Conservation (phyloP, 2,113 vertebrate genomes). For the Leucoraja erinaceus region DNA sequence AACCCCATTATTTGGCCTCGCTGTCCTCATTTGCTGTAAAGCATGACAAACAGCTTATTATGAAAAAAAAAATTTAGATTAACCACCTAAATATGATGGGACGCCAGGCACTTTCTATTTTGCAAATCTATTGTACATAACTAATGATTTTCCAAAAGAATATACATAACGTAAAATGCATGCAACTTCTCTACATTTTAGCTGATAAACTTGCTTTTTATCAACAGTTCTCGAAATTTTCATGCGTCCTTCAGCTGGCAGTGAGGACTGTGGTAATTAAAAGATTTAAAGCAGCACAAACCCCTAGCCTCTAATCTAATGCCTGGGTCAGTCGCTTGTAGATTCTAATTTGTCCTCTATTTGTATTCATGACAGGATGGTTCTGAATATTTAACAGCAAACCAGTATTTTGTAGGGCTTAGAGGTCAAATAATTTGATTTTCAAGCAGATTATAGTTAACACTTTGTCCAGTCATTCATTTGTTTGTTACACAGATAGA, state of each 20-base stretch:
- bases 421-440: conserved; percentile 97
- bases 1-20: background rate
- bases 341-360: conserved; percentile 95
- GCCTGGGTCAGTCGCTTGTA: conserved; percentile 91
- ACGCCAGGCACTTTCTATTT: background rate
- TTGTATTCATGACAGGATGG: conserved; percentile 94
- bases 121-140: background rate
- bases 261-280: conserved; percentile 83
- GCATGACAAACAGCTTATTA: background rate
- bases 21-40: background rate
- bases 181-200: background rate
- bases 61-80: background rate
- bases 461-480: conserved; percentile 75
- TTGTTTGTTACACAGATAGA: conserved; percentile 62
- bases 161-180: background rate
- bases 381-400: conserved; percentile 92
- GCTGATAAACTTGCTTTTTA: background rate
- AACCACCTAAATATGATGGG: background rate
- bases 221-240: conserved; percentile 38
- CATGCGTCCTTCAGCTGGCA: conserved; percentile 76
- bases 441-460: conserved; percentile 85
- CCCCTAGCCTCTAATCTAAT: conserved; percentile 75
- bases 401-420: conserved; percentile 72
- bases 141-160: background rate
- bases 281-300: conserved; percentile 80